Base-by-base conservation (phyloP, 2,888 invertebrate species). In the Falcaria lacertinaria region DNA sequence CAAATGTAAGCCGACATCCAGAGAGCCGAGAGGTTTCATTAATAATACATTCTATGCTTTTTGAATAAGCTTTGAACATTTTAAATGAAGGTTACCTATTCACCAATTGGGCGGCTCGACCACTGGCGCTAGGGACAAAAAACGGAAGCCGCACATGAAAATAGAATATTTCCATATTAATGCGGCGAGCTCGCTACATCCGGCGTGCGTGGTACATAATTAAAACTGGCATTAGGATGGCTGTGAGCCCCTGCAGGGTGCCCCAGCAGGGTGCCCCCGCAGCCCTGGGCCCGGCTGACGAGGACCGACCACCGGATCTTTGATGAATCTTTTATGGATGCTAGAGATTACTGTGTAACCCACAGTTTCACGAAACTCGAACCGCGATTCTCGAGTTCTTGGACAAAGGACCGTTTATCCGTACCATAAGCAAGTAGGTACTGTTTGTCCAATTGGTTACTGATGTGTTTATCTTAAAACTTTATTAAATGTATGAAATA, bases 101-200 rank as follows among this genome's bases (percentile, higher is more conserved):
- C 4, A 14, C 1, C 14, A 7, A n/a, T 4, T 14, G n/a, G n/a
- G n/a, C n/a, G n/a, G n/a, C 37, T 4, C 22, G 37, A 22, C 37
- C 37, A 17, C 37, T 15, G 37, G 14, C 34, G 50, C 32, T 42
- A 42, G 7, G 43, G 32, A 43, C 39, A 43, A 50, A 44, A 47
- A 48, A 45, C 38, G 40, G 22, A 41, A 41, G 44, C 44, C 41
- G 19, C 19, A 15, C 34, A 28, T 19, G 33, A 42, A 67, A 63
- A 67, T 63, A 66, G 56, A 61, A 60, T 68, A 65, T 69, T 69
- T 65, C 51, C 58, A 65, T 65, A 60, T 66, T 65, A 69, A 69
- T 69, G 59, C 36, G 44, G 39, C 41, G 39, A 42, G 55, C 54
- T 47, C 47, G 48, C 49, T 57, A 50, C 60, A 60, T 64, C 68